Evolutionary conservation across 2,113 vertebrate genomes (phyloP), one percentile per base, ranked within the genome.

Genomic region (Aix galericulata): DNA sequence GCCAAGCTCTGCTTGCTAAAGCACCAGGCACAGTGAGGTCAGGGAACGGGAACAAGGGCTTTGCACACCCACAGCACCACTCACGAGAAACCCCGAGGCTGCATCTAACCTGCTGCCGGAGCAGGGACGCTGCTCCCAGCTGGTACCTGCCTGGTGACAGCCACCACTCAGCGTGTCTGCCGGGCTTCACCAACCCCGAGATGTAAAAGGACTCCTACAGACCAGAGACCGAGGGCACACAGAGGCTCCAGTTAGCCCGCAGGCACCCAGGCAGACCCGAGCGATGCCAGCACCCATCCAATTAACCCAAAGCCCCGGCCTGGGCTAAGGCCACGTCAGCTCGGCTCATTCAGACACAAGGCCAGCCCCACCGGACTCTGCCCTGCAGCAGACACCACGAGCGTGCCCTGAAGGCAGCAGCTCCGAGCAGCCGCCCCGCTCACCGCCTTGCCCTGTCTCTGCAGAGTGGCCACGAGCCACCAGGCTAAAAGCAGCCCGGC

Each of bases 271-370:
- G 15, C 29, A 80, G 38, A 78, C 14, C 59, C 76, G 27, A 25
- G 1, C 1, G 1, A 34, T 2, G 0, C 32, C 2, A 40, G 23
- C 1, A 16, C 16, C 58, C 72, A n/a, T 8, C 3, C 6, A 1
- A 66, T 58, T 32, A 44, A 59, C 10, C 34, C 60, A 85, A 76
- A 80, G 58, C 31, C 62, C 44, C 20, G 44, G 1, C 32, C 13
- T 53, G 59, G 56, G 64, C 64, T 8, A 42, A 44, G 36, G 55
- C 52, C 77, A 79, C 2, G 0, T 7, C 53, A 64, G 6, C 38
- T 59, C 40, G 6, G 13, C 32, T 32, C 46, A 32, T 20, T 6
- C 14, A 5, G 83, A 46, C 3, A 1, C 56, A 64, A 59, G 46
- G 34, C 81, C 50, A 81, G 0, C 11, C 10, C 10, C 40, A 56